Base-by-base conservation (phyloP, 2,797 vertebrate genomes). In the Apogon talboti region DNA sequence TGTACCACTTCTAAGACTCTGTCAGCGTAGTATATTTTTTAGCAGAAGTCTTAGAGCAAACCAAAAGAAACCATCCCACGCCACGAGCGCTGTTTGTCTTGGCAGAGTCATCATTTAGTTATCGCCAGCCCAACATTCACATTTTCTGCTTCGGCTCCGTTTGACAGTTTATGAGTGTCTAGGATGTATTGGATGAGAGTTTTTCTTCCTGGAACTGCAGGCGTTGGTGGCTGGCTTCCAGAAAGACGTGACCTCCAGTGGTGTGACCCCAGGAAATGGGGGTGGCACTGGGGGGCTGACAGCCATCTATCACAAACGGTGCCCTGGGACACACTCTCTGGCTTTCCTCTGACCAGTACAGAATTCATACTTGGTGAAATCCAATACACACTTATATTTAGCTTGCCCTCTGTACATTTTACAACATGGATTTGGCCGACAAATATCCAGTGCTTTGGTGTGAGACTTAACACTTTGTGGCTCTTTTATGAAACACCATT, bases 321-420 rank as follows among this genome's bases (percentile, higher is more conserved):
- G 72, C 53, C 82, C 46, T 44, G 66, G 66, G 82, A 87, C 74
- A 62, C 37, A 30, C 66, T 42, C 56, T 61, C 66, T 57, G 63
- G 44, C 70, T 81, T 81, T 67, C 48, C 79, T 58, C 67, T 79
- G 74, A 57, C 55, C 73, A 66, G 70, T 53, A 77, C 78, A 78
- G 74, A 79, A 81, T 82, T 87, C 65, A 79, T 60, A 65, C 82
- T 78, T 46, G 62, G 85, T 89, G 89, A 91, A 92, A 93, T 87
- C 74, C 60, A 91, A 90, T 76, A 77, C 86, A 74, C 45, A 3
- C 65, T 78, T 91, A 92, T 82, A 89, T 92, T 89, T 92, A 92
- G 87, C 85, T 59, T 73, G 79, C 78, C 81, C 74, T 66, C n/a
- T 58, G 44, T 14, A 21, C 41, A 61, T 86, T 88, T 85, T 83